Conservation (phyloP, 2,888 invertebrate genomes). For the Eugnorisma glareosa region DNA sequence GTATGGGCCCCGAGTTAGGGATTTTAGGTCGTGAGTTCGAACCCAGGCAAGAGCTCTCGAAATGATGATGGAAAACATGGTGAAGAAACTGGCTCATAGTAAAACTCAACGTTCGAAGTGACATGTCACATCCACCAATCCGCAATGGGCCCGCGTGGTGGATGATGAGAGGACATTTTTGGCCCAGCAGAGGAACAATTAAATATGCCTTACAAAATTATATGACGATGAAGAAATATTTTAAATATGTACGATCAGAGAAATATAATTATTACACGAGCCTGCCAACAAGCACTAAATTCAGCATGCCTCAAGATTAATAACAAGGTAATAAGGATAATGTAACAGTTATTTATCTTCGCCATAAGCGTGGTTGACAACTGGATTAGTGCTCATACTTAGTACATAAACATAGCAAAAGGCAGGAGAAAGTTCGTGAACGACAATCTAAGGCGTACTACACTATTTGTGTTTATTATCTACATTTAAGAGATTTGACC, state of each 20-base stretch:
- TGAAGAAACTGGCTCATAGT: not conserved
- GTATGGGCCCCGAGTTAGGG: not conserved
- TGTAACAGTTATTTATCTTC: not conserved
- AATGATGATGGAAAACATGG: not conserved
- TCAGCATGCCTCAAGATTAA: not conserved
- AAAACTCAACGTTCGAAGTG: not conserved
- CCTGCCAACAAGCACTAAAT: not conserved
- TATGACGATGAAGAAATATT: not conserved
- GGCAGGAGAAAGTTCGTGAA: not conserved
- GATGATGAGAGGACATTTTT: not conserved
- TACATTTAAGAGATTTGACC: not conserved
- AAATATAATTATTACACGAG: not conserved
- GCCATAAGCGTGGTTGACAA: not conserved
- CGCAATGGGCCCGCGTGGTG: not conserved
- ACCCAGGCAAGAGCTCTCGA: not conserved
- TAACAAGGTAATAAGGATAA: not conserved
- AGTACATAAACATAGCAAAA: not conserved
- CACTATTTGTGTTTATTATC: not conserved
- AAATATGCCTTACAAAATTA: not conserved
- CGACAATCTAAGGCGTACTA: not conserved
- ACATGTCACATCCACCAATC: not conserved
- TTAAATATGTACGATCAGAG: not conserved
- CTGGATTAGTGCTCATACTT: not conserved
- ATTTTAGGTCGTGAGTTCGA: not conserved
- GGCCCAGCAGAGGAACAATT: not conserved